phyloP scores from a whole-genome alignment of 2,113 vertebrate genomes.

The Coregonus clupeaformis region DNA sequence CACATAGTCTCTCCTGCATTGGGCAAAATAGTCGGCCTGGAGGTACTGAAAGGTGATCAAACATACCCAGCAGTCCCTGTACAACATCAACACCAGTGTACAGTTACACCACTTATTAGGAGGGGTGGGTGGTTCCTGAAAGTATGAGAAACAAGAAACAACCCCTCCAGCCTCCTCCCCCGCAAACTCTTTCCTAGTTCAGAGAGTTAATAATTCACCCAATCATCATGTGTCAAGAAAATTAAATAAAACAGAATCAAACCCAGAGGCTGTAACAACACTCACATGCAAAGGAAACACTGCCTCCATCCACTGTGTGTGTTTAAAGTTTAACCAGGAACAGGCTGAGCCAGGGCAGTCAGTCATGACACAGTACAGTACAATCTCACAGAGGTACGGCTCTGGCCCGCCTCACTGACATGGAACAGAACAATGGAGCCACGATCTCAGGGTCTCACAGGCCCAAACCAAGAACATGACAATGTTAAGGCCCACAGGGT shows the following conservation, averaged over 20 bases:
- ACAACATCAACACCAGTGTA: background rate
- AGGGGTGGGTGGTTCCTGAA: constrained; percentile 24
- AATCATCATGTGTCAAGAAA: constrained; percentile 35
- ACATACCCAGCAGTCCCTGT: constrained; percentile 29
- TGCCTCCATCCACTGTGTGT: constrained; percentile 2
- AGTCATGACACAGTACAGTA: constrained; percentile 9
- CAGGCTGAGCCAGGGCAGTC: constrained; percentile 31
- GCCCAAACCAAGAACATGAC: background rate
- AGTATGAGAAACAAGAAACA: constrained; percentile 2
- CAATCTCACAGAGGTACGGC: background rate
- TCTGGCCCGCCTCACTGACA: constrained; percentile 6
- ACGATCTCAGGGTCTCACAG: background rate
- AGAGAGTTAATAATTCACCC: constrained; percentile 40
- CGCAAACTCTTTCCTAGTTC: constrained; percentile 14
- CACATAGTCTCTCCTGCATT: background rate
- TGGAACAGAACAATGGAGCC: background rate
- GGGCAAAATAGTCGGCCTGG: constrained; percentile 22
- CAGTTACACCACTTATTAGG: too few species aligned
- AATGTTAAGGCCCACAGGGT: background rate
- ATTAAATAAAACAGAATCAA: constrained; percentile 54
- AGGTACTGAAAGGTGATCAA: constrained; percentile 52
- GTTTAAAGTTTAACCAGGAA: constrained; percentile 63
- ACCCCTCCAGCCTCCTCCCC: background rate
- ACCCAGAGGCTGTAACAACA: constrained; percentile 42
- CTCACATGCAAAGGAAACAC: constrained; percentile 10